Evolutionary conservation across 2,113 vertebrate species (phyloP).

Genomic region (Apus apus): DNA sequence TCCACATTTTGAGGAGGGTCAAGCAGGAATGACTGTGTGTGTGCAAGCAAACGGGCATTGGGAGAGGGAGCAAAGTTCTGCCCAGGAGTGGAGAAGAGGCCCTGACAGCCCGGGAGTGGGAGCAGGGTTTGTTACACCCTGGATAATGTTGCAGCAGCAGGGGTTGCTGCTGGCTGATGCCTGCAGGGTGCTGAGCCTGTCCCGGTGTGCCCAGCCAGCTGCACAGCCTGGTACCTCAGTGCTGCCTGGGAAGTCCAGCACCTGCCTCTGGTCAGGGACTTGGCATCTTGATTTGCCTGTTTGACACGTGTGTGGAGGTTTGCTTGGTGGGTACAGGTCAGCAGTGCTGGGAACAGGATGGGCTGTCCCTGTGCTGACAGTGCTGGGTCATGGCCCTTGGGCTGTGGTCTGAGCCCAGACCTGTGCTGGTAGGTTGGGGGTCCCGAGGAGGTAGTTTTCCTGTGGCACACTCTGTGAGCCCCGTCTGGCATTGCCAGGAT

Average conservation of each 20-base stretch:
- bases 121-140: not conserved
- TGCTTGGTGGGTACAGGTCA: not conserved
- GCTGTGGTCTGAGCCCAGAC: not conserved
- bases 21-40: accelerated
- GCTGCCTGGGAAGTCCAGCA: not conserved
- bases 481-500: no score
- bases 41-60: accelerated
- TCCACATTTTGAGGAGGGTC: accelerated
- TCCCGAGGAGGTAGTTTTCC: no score
- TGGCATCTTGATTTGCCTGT: accelerated
- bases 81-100: no score
- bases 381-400: not conserved
- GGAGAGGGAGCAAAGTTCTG: not conserved
- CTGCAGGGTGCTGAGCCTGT: not conserved
- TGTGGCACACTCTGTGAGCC: no score
- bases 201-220: accelerated
- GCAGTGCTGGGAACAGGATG: not conserved
- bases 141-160: accelerated
- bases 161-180: not conserved
- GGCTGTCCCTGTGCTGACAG: not conserved
- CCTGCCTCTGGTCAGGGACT: not conserved
- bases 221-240: not conserved
- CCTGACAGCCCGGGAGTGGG: not conserved
- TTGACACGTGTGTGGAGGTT: not conserved
- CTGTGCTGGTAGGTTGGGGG: not conserved